Evolutionary conservation across 2,113 vertebrate species (phyloP), one percentile per base, ranked within the genome.

Genomic region (Ochotona princeps): DNA sequence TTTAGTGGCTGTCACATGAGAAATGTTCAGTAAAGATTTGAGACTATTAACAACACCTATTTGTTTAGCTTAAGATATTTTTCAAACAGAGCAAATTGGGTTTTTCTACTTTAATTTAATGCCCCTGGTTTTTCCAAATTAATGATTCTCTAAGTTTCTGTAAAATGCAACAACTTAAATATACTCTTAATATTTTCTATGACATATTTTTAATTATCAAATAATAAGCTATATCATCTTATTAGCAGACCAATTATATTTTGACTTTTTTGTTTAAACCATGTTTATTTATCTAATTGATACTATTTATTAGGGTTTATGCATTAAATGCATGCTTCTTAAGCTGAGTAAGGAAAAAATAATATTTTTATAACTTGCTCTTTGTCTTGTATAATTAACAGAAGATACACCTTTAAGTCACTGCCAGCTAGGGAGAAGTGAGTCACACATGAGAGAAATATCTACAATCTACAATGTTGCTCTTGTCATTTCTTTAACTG

Each of bases 401-500:
- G 25, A 23, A 47, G 44, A 87, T 87, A 87, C 47, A 70, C 44
- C 35, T 74, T 91, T 35, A 69, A 44, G 44, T 65, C 76, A 23
- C 38, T 70, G 81, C 51, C 93, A 83, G 73, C 74, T 87, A 87
- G 49, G 30, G 25, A 76, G 63, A 47, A 70, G 73, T 35, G 91
- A 76, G 63, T 57, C 72, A 89, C 87, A 83, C 75, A 94, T 89
- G 57, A 82, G 60, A 91, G 81, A 89, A 96, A 94, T 95, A 92
- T 90, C 95, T 84, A 87, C 66, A 89, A 30, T 93, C 63, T 89
- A 90, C 35, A 95, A 86, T 94, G 93, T 83, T 91, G 20, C 92
- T 95, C 81, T 83, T 91, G 87, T 92, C 94, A 84, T 93, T 96
- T 92, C 83, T 94, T 91, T 83, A 73, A 76, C 83, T 88, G 25